Conservation (phyloP, 2,888 invertebrate species). For the Drosophila merina region DNA sequence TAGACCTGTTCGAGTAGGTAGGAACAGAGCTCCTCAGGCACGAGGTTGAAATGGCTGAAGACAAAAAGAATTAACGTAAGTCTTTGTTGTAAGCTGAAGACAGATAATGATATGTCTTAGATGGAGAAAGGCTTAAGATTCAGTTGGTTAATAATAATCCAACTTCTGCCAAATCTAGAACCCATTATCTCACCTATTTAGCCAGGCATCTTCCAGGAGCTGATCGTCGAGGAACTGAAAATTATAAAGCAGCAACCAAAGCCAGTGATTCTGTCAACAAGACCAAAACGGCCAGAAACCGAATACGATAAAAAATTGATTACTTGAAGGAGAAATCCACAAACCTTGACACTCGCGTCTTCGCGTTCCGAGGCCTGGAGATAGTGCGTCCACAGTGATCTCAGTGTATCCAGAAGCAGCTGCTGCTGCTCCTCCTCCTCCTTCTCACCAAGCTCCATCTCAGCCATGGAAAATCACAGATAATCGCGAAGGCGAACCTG, state of each 20-base stretch:
- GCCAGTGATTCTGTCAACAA: slow-evolving; percentile 75
- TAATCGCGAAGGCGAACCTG: slow-evolving; percentile 34
- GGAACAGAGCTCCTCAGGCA: slow-evolving; percentile 82
- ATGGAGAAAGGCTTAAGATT: no score
- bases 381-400: slow-evolving; percentile 80
- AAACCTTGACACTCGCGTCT: slow-evolving; percentile 75
- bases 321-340: slow-evolving; percentile 34
- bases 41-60: slow-evolving; percentile 79
- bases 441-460: slow-evolving; percentile 32
- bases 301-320: slow-evolving; percentile 19
- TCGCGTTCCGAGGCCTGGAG: slow-evolving; percentile 60
- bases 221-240: slow-evolving; percentile 74
- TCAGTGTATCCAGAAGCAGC: slow-evolving; percentile 74
- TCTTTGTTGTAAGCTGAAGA: no score
- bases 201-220: slow-evolving; percentile 58
- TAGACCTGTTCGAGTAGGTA: slow-evolving; percentile 82
- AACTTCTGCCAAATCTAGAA: not conserved
- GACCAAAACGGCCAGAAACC: slow-evolving; percentile 5
- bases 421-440: slow-evolving; percentile 19
- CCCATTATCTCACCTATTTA: slow-evolving; percentile 64
- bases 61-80: no score
- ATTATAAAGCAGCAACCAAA: slow-evolving; percentile 80
- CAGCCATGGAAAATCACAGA: slow-evolving; percentile 58
- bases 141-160: not conserved
- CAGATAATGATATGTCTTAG: no score